Conservation (phyloP, 1,140 invertebrate species). For the Pseudoatta argentina region DNA sequence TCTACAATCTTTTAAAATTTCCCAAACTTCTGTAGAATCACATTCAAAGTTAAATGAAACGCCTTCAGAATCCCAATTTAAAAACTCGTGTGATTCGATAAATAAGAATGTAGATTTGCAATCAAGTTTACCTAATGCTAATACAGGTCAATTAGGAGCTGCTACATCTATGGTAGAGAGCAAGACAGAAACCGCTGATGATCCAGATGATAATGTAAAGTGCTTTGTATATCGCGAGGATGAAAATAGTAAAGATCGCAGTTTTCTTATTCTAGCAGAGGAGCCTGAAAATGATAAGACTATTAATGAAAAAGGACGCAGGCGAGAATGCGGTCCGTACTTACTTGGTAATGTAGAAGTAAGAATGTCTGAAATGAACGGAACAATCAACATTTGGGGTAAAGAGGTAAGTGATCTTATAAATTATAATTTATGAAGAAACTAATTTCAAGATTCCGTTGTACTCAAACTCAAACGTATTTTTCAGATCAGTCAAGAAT, state of each 20-base stretch:
- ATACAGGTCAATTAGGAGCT: constrained; percentile 14
- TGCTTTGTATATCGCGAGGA: constrained; percentile 83
- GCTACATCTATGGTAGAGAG: constrained; percentile 46
- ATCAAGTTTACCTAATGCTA: constrained; percentile 24
- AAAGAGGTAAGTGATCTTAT: constrained; percentile 79
- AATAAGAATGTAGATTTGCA: constrained; percentile 18
- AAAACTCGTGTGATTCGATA: constrained; percentile 7
- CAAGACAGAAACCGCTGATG: constrained; percentile 63
- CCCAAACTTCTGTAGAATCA: constrained; percentile 64
- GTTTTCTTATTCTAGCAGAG: constrained; percentile 83
- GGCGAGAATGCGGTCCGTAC: constrained; percentile 83
- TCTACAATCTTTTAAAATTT: constrained; percentile 80
- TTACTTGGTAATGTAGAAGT: constrained; percentile 84
- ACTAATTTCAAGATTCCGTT: background rate
- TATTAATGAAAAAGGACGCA: constrained; percentile 66
- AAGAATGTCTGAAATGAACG: constrained; percentile 84
- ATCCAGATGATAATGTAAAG: constrained; percentile 78
- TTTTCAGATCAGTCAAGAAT: constrained; percentile 68
- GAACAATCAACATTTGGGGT: constrained; percentile 85
- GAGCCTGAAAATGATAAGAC: constrained; percentile 69
- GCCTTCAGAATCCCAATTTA: constrained; percentile 22
- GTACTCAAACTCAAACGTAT: constrained; percentile 19
- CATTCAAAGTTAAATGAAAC: constrained; percentile 46
- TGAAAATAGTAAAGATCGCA: constrained; percentile 80
- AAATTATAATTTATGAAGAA: background rate